Evolutionary conservation across 2,888 invertebrate species (phyloP).

Genomic region (Teleogryllus oceanicus): DNA sequence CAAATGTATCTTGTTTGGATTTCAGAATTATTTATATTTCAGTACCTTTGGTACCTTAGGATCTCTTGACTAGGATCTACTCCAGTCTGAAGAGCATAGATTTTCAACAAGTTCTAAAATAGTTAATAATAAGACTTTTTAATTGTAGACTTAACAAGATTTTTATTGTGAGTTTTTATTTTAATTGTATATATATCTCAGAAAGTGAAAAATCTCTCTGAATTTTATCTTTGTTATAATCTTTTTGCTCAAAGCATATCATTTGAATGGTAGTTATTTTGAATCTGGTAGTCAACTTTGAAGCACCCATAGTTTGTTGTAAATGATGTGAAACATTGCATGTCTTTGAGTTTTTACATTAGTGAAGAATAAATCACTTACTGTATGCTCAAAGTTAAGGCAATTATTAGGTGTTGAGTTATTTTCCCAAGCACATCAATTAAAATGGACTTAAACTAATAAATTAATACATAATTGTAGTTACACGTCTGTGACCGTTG

Average conservation of each 20-base stretch:
- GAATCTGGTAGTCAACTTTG: too few relatives aligned
- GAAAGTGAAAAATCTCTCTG: too few relatives aligned
- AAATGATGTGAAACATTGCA: not conserved
- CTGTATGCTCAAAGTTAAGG: not conserved
- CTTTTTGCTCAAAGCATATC: too few relatives aligned
- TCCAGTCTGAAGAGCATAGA: not conserved
- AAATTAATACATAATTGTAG: constrained; percentile 5
- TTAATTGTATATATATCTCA: too few relatives aligned
- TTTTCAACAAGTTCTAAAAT: not conserved
- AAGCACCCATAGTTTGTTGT: too few relatives aligned
- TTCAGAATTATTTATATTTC: not conserved
- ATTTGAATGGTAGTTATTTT: too few relatives aligned
- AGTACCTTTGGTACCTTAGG: not conserved
- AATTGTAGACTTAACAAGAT: too few relatives aligned
- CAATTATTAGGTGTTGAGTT: constrained; percentile 4
- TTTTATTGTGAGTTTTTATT: too few relatives aligned
- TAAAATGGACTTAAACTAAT: constrained; percentile 5
- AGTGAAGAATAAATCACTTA: not conserved
- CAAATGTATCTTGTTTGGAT: too few relatives aligned
- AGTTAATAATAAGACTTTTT: too few relatives aligned
- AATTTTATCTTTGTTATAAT: too few relatives aligned
- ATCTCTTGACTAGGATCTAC: not conserved
- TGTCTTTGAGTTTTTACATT: not conserved
- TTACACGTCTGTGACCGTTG: not conserved
- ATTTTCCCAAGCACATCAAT: constrained; percentile 18